Evolutionary conservation across 2,113 vertebrate genomes (phyloP), one percentile per base, ranked within the genome.

Genomic region (Apaloderma vittatum): DNA sequence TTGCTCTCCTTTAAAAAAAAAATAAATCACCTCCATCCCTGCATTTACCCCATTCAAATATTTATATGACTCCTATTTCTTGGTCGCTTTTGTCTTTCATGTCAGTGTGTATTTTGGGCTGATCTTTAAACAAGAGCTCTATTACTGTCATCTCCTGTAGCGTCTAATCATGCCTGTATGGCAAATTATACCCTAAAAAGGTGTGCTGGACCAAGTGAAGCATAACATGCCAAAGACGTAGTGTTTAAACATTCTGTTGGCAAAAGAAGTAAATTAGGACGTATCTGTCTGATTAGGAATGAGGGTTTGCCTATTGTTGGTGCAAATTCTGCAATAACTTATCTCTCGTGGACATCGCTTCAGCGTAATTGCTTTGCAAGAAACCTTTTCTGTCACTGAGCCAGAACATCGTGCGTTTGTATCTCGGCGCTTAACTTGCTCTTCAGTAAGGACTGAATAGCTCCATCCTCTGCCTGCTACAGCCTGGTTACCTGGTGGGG

Each of bases 151-250:
- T 72, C 34, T 81, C 82, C 58, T 77, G 63, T 66, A 86, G 63
- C 9, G 3, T 63, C 86, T 61, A 43, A 45, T 72, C 37, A 18
- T 9, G 63, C n/a, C 52, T 54, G 3, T n/a, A 20, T 55, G 83
- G 91, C 68, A 95, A 30, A 89, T 87, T 75, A 45, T 30, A 87
- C 63, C 45, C 92, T 89, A 48, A 65, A 90, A 92, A 96, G 91
- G 73, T 94, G 58, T 75, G 76, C 88, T 72, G 86, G 92, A 57
- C 79, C 73, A 57, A 76, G 59, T 17, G 88, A 86, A 86, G 88
- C 34, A 9, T 48, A 45, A 65, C 23, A 8, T 36, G 57, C 59
- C 72, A 45, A 66, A 94, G 90, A 61, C 16, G 4, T 2, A 9
- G 51, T 3, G 2, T 91, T 93, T 80, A 84, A 93, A 51, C 0